Evolutionary conservation across 2,797 vertebrate species (phyloP).

Genomic region (Philypnodon macrostomus): DNA sequence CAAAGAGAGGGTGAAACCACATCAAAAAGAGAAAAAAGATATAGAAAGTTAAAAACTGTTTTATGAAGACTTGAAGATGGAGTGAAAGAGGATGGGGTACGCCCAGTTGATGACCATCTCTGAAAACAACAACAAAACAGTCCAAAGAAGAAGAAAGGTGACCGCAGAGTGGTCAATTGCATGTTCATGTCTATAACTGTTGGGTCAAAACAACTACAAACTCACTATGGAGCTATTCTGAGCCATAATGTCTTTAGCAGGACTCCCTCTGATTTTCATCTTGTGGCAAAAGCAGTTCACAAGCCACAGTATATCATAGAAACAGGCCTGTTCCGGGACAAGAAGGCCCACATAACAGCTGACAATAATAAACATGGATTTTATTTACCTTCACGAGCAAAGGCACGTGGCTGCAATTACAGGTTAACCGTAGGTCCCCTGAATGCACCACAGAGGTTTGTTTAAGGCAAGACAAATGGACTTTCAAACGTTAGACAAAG

Average conservation of each 20-base stretch:
- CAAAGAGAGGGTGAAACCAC: constrained; percentile 56
- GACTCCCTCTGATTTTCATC: constrained; percentile 27
- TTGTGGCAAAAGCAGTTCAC: constrained; percentile 38
- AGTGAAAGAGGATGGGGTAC: constrained; percentile 42
- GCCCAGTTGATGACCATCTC: constrained; percentile 39
- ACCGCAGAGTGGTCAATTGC: constrained; percentile 62
- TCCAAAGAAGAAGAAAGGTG: constrained; percentile 34
- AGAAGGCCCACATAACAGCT: constrained; percentile 32
- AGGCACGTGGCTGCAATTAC: constrained; percentile 15
- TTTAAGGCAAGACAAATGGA: background rate
- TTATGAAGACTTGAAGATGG: constrained; percentile 61
- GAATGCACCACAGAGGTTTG: background rate
- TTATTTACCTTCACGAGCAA: constrained; percentile 21
- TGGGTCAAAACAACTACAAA: constrained; percentile 60
- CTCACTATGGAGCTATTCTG: constrained; percentile 60
- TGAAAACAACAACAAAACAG: constrained; percentile 57
- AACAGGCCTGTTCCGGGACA: constrained; percentile 24
- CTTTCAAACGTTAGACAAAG: background rate
- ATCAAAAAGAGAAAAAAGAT: constrained; percentile 60
- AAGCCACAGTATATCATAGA: constrained; percentile 42
- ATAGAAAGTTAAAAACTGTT: constrained; percentile 64
- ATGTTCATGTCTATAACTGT: constrained; percentile 63
- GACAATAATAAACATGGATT: constrained; percentile 29
- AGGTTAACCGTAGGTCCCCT: constrained; percentile 28
- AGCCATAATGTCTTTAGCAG: constrained; percentile 71